Conservation (phyloP, 2,113 vertebrate species). For the Oxyura jamaicensis region DNA sequence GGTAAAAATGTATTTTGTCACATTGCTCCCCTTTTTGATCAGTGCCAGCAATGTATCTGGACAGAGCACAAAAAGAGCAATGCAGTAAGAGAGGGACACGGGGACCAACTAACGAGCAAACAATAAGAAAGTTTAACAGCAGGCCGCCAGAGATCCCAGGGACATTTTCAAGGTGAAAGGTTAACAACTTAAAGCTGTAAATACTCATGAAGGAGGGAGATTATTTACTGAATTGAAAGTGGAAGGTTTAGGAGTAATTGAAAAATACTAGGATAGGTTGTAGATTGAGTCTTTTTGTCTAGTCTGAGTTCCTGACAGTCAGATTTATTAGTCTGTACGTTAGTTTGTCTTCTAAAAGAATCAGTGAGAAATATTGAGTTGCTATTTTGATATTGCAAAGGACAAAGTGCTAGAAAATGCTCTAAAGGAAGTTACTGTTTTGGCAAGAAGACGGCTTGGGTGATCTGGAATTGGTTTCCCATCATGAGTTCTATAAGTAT, state of each 20-base stretch:
- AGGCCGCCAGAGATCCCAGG: not conserved
- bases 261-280: not conserved
- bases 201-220: not conserved
- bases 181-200: constrained; percentile 4
- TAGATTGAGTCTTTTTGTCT: not conserved
- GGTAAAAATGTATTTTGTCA: not conserved
- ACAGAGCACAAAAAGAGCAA: not conserved
- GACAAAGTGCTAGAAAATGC: not conserved
- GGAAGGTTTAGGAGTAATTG: not conserved
- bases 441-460: not conserved
- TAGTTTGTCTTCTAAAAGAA: not conserved
- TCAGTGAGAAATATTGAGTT: not conserved
- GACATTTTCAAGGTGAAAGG: constrained; percentile 3
- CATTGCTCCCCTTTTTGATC: not conserved
- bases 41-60: not conserved
- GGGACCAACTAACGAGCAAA: not conserved
- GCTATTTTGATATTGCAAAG: not conserved
- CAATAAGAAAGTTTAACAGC: not conserved
- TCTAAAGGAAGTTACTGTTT: not conserved
- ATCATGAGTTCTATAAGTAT: not conserved
- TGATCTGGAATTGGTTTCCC: not conserved
- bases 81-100: not conserved
- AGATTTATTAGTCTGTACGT: not conserved
- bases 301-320: not conserved
- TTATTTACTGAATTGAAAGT: constrained; percentile 1